Evolutionary conservation across 2,113 vertebrate species (phyloP), one percentile per base, ranked within the genome.

Genomic region (Calidris pugnax): DNA sequence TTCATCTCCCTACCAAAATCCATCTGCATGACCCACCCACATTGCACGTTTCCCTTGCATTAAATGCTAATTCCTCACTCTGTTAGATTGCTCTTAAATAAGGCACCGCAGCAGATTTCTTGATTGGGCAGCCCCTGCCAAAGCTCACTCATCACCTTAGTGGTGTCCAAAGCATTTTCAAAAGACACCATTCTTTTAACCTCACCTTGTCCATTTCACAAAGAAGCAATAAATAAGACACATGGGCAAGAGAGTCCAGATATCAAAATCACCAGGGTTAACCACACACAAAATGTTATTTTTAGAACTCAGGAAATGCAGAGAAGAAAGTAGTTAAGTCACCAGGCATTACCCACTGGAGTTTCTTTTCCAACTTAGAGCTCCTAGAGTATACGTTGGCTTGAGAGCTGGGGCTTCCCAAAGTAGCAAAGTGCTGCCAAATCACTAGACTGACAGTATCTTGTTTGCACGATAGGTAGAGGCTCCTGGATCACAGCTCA

Each of bases 31-130:
- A 93, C 93, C 68, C 67, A 94, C 71, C 88, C 85, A 96, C 66
- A 95, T 2, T 89, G 95, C 76, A 82, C 72, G 69, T 89, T 75
- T 90, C 53, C 78, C 14, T 90, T 93, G 32, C 57, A 62, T 60
- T 87, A 92, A 96, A 94, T 91, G 9, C 68, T 91, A 96, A 95
- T 67, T 94, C 62, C n/a, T 82, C 87, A 91, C 35, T 81, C 75
- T 53, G 59, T 64, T 75, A 82, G 39, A 39, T 41, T 57, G 56
- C 35, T 82, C 45, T 90, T 87, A 90, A 95, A 96, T 62, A 93
- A 95, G 97, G 81, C 14, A 95, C 30, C 69, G 56, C 28, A 77
- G 45, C 19, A 94, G 32, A 92, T 64, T 90, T 88, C 32, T 79
- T 85, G 51, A 91, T 72, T 78, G 50, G 56, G 66, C 45, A 91